A percentile compares a stretch with the other conserved stretches of the same genome.
phyloP scores from a whole-genome alignment of 2,888 invertebrate genomes.

The Rhamphomyia laevipes region DNA sequence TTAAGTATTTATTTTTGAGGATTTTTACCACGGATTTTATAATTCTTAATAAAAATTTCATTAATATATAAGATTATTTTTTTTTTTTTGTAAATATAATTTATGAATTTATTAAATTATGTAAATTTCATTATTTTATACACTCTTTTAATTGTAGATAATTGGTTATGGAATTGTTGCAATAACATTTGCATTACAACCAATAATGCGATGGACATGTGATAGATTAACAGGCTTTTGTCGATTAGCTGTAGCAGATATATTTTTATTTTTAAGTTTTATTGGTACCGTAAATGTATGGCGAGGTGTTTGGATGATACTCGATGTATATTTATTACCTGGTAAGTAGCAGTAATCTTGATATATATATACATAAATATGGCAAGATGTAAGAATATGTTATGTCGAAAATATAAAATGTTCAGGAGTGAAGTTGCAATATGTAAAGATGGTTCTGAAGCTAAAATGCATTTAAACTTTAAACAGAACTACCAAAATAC shows the following conservation, averaged over 20 bases:
- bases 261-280: conserved; percentile 64
- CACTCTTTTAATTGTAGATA: conserved; percentile 21
- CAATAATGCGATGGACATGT: conserved; percentile 58
- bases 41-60: too few relatives aligned
- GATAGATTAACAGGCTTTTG: conserved; percentile 53
- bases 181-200: conserved; percentile 62
- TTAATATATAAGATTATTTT: too few relatives aligned
- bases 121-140: too few relatives aligned
- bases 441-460: conserved; percentile 21
- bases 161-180: conserved; percentile 64
- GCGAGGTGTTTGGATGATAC: conserved; percentile 74
- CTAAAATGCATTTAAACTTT: not conserved
- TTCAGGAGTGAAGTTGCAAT: too few relatives aligned
- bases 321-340: conserved; percentile 68
- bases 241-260: conserved; percentile 59
- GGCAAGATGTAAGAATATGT: not conserved
- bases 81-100: too few relatives aligned
- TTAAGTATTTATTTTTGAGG: too few relatives aligned
- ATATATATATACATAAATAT: not conserved
- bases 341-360: conserved; percentile 38
- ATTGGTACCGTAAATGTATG: conserved; percentile 77
- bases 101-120: too few relatives aligned
- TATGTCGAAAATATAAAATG: not conserved
- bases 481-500: too few relatives aligned
- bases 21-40: too few relatives aligned